Base-by-base conservation (phyloP, 1,140 invertebrate genomes). In the Bombus sylvicola region DNA sequence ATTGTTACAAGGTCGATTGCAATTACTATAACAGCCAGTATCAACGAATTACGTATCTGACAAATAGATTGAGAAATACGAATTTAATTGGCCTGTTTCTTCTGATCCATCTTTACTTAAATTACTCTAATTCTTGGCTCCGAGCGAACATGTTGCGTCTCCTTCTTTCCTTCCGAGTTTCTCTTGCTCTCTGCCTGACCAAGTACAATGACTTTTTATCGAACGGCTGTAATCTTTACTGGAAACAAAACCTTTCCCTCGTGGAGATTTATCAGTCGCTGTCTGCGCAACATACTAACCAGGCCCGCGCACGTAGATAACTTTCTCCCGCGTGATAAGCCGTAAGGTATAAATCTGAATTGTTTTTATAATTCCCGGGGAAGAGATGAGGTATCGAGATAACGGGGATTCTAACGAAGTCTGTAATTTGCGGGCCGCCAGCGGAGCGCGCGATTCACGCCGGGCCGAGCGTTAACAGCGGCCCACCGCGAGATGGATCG, bases 321-420 rank as follows among this genome's bases (percentile, higher is more conserved):
- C 92, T 91, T 92, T 92, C 92, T 87, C 91, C 90, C 87, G 85
- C 87, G 86, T 91, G 92, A 92, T 92, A 92, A 92, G 92, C 92
- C 90, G 91, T 89, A 86, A 92, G 91, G 90, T 92, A 92, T 92
- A 92, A 92, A 92, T 92, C 92, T 92, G 91, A 92, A 92, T 92
- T 91, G 92, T 92, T 92, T 92, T 92, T 92, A 92, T 92, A 91
- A 92, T 92, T 92, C 91, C 85, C 91, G 83, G 89, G 83, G 86
- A 62, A 59, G 84, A 91, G 91, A 92, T 91, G 88, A 86, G 89
- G 91, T 88, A 87, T 89, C 92, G 89, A 91, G 92, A 92, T 92
- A 92, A 92, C 91, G 87, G 89, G 88, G 88, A 91, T 92, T 91
- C 92, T 92, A 92, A 92, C 92, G 88, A 92, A 92, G 90, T 92